Evolutionary conservation across 2,113 vertebrate genomes (phyloP), one percentile per base, ranked within the genome.

Genomic region (Perca flavescens): DNA sequence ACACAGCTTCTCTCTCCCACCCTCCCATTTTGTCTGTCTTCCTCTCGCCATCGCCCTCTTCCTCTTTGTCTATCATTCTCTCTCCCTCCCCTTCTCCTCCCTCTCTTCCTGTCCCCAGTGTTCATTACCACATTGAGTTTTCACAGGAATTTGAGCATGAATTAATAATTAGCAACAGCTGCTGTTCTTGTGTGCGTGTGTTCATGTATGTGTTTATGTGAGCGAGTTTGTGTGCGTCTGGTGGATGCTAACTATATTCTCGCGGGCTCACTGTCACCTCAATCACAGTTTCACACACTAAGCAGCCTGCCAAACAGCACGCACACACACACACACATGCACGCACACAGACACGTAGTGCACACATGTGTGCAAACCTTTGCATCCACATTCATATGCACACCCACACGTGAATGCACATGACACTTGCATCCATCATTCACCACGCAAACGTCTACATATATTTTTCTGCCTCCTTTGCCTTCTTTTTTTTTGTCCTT

Each of bases 121-220:
- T 85, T 92, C 78, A 62, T 77, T 80, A 88, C 89, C 92, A 92
- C 89, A 84, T 83, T 87, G 91, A 92, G 92, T 93, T 92, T 94
- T 94, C 91, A 93, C 91, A 92, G 91, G 89, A 93, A 92, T 92
- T 90, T 92, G 88, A 93, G 92, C 93, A 94, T 94, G 92, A 95
- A 94, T 93, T 88, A 94, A 93, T 94, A 92, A 95, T 94, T 94
- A 93, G 89, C 88, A 88, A 87, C 92, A 93, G 92, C 92, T 91
- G 94, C 89, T 91, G 85, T 86, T 91, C 85, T 74, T 79, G 84
- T 89, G 84, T 77, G 81, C 21, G 46, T 49, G 86, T 79, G 72
- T 83, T 71, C 67, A 31, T 67, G 66, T 77, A 74, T 77, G 80
- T 92, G 86, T 86, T 57, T 84, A 25, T 82, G 80, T 28, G 65